Base-by-base conservation (phyloP, 1,140 invertebrate genomes). In the Drosophila pandora region DNA sequence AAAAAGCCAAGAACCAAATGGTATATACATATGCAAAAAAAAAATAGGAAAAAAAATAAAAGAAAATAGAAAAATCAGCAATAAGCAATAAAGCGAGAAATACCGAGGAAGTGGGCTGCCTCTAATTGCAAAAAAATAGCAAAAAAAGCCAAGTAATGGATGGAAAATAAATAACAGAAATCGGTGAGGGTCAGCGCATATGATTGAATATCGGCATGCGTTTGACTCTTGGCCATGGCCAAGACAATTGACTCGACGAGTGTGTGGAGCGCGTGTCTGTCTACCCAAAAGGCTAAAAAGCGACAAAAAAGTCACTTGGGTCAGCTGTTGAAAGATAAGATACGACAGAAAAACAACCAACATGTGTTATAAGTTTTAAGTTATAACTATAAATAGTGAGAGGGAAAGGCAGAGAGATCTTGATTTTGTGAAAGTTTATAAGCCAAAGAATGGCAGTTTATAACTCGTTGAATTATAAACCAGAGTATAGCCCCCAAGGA, bases 121-220 rank as follows among this genome's bases (percentile, higher is more conserved):
- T 63, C 50, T 45, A 73, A 69, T 68, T 60, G 54, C 55, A 57
- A 73, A 53, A 30, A 62, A 57, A 58, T 34, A 59, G 17, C 17
- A 21, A 28, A 22, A 12, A 28, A 23, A 25, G 21, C 21, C 22
- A 23, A 47, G 21, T 43, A 69, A 69, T 49, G 43, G 25, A 10
- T 28, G 25, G 25, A 28, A 28, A 28, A 28, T 28, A 28, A 28
- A 28, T 28, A 34, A 39, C 68, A 69, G 37, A 68, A 56, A 48
- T 39, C 41, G 57, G 63, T 73, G 76, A 79, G 76, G 76, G 76
- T 75, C 76, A 55, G 63, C 65, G 10, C 55, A 68, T 69, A 57
- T 69, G 64, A 69, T 69, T 69, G 67, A 69, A 69, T 69, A 68
- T 55, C 65, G 63, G 49, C 69, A 63, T 63, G 53, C 53, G 56